phyloP scores from a whole-genome alignment of 2,113 vertebrate genomes.

The Castor canadensis region DNA sequence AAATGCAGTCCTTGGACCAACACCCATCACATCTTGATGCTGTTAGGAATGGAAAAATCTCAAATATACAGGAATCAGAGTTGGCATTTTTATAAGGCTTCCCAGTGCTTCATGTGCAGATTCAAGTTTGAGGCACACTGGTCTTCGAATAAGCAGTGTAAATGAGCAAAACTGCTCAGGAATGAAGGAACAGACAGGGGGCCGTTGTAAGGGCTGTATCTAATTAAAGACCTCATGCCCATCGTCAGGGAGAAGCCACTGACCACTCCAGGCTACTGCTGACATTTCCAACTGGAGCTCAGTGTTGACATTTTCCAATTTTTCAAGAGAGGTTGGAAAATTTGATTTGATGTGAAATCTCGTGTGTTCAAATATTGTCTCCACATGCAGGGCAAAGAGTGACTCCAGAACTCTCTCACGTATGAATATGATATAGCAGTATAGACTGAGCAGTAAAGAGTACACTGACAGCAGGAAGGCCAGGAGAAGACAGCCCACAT shows the following conservation, averaged over 20 bases:
- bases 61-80: neutral
- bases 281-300: neutral
- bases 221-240: neutral
- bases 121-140: neutral
- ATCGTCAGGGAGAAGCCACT: neutral
- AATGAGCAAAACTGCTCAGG: neutral
- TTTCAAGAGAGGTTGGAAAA: neutral
- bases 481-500: neutral
- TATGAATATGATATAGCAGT: neutral
- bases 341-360: neutral
- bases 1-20: neutral
- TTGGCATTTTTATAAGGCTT: neutral
- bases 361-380: neutral
- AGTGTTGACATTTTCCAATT: neutral
- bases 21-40: neutral
- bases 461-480: neutral
- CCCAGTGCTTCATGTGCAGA: neutral
- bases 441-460: neutral
- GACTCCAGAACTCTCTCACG: neutral
- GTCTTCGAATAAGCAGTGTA: neutral
- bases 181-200: neutral
- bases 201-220: neutral
- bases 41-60: neutral
- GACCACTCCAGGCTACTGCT: neutral
- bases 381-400: neutral